These are phyloP conservation scores for Drosophila paucipuncta DNA, from an alignment of 2,888 invertebrate species.

Conservation along the genomic window DNA sequence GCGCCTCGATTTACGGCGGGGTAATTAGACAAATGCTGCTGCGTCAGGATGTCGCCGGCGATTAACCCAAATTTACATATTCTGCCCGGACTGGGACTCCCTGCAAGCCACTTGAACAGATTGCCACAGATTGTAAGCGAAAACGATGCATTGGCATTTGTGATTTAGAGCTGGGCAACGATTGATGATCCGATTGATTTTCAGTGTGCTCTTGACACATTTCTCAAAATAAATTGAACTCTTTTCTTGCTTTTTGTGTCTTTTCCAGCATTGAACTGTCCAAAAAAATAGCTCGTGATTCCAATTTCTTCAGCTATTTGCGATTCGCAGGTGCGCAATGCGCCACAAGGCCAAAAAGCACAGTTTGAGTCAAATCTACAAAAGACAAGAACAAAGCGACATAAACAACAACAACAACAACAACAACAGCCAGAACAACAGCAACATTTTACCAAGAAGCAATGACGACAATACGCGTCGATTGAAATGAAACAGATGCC, in stretches of 20 bases:
- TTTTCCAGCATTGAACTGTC: constrained; percentile 10
- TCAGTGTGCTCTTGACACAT: constrained; percentile 5
- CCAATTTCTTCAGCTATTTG: neutral
- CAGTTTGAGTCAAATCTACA: constrained; percentile 27
- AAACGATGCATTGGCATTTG: constrained; percentile 15
- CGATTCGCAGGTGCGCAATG: constrained; percentile 38
- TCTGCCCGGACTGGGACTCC: constrained; percentile 21
- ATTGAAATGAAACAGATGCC: constrained; percentile 82
- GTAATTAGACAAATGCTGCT: constrained; percentile 55
- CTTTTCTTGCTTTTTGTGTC: neutral
- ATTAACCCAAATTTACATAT: constrained; percentile 55
- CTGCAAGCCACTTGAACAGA: constrained; percentile 41
- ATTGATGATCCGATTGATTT: neutral
- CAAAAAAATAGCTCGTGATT: neutral
- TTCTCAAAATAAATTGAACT: neutral
- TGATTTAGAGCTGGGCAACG: neutral
- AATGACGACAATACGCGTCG: constrained; percentile 79
- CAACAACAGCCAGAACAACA: neutral
- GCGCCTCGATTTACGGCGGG: constrained; percentile 65
- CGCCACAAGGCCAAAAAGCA: constrained; percentile 51
- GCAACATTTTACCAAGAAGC: constrained; percentile 36
- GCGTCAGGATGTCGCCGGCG: constrained; percentile 71
- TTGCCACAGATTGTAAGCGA: neutral
- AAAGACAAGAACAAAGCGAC: constrained; percentile 59
- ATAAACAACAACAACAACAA: constrained; percentile 19